Base-by-base conservation (phyloP, 2,113 vertebrate species). In the Eleginops maclovinus region DNA sequence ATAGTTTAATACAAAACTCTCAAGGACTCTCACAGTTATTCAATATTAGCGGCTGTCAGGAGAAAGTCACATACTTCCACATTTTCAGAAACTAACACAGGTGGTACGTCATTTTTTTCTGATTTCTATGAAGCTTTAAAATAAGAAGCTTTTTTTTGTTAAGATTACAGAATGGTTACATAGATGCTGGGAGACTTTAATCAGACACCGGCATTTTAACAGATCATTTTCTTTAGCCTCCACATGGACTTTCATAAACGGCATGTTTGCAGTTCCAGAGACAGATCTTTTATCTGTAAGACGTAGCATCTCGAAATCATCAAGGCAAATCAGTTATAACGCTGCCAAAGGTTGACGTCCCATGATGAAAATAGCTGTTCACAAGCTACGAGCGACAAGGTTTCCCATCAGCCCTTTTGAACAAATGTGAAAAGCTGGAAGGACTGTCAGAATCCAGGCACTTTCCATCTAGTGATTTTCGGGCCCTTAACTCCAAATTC, bases 401-500 rank as follows among this genome's bases (percentile, higher is more conserved):
- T 19, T 66, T 72, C n/a, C 60, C 36, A 22, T 51, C 40, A 68
- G 19, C 22, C 21, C 28, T 13, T 46, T 59, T 51, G 12, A 51
- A 46, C 10, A 21, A 7, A 81, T 47, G 13, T 51, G 36, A 53
- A 63, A 62, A 63, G 50, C 46, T n/a, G 12, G 11, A 61, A 60
- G 53, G 49, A 43, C 61, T 51, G 24, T 41, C 62, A 64, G 31
- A 82, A 63, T 77, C 54, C 22, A 60, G 54, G 28, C 24, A 7
- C 40, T 70, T 77, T 79, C 72, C 40, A 21, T 68, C 58, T 15
- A 3, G 9, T 31, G 36, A 63, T n/a, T 44, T 64, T 75, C 31
- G 55, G 47, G 31, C 41, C 65, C 49, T 49, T 64, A 79, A 67
- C 50, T 73, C 54, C 41, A 36, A 66, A 82, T 81, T 87, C 79